A percentile compares a stretch with the other conserved stretches of the same genome.
Conservation (phyloP, 2,797 vertebrate species). For the Danio albolineatus region DNA sequence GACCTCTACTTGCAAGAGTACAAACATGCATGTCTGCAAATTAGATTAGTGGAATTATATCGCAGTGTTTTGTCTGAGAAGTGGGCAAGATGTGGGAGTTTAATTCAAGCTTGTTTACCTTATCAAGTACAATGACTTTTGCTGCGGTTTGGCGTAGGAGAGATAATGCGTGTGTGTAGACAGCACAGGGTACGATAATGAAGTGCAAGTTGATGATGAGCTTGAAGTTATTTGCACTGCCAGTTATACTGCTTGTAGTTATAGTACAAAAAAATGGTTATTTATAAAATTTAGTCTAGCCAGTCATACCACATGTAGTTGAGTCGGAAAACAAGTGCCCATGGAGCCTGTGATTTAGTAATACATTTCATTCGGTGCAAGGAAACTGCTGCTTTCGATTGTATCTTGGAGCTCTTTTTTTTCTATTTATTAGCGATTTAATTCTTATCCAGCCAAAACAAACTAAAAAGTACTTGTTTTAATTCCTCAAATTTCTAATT, state of each 20-base stretch:
- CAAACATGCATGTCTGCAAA: conserved; percentile 29
- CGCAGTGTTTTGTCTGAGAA: conserved; percentile 1
- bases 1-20: conserved; percentile 32
- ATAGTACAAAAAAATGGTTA: conserved; percentile 21
- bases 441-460: conserved; percentile 32
- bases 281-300: conserved; percentile 32
- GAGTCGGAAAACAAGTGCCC: conserved; percentile 29
- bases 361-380: conserved; percentile 29
- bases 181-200: conserved; percentile 27
- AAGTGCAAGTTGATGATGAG: conserved; percentile 38
- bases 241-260: conserved; percentile 43
- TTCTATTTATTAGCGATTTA: conserved; percentile 34
- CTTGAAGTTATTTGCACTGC: conserved; percentile 53
- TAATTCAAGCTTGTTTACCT: neutral
- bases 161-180: neutral
- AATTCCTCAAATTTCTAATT: conserved; percentile 18
- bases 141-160: neutral
- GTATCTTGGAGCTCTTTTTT: conserved; percentile 5
- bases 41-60: conserved; percentile 9
- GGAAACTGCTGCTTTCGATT: conserved; percentile 38
- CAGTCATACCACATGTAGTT: conserved; percentile 22
- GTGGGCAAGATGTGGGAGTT: neutral
- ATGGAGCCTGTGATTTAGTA: conserved; percentile 20
- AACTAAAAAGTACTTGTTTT: conserved; percentile 18
- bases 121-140: neutral